Evolutionary conservation across 2,797 vertebrate genomes (phyloP), one percentile per base, ranked within the genome.

Genomic region (Neopelma chrysocephalum): DNA sequence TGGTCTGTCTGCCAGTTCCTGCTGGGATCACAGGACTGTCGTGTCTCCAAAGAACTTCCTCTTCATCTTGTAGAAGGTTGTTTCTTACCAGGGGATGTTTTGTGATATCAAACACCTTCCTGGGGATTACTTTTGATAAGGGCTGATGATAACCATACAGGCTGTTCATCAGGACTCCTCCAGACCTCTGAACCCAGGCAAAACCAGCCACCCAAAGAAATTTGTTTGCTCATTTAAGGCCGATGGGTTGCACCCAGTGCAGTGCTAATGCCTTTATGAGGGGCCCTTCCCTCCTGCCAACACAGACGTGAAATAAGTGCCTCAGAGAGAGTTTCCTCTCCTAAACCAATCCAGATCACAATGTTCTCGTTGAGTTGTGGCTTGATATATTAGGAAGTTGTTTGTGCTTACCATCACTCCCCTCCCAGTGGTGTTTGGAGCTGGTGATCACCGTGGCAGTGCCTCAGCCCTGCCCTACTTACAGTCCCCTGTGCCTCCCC

Each of bases 11-110:
- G 77, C 64, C 40, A 8, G 73, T 56, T 71, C 88, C 96, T 71
- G 81, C 83, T 95, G 95, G 90, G 91, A 93, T 95, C 91, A 93
- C 91, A 89, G 64, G 6, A 13, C 64, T 76, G 38, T 47, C 0
- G 1, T 6, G 25, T 69, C 89, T 94, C 92, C 84, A 14, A 47
- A 60, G 90, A 61, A 12, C 82, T 71, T 75, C 76, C 83, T 82
- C 48, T 66, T 38, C 68, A 8, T 58, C 78, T 10, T 7, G 27
- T 20, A 34, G 81, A 68, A 68, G 76, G 48, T 42, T 56, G 60
- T 82, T 82, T 62, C 82, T 81, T 17, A 4, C 32, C 70, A 11
- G 32, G 43, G 71, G 50, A 36, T 54, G 65, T 10, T 79, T 8
- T 3, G 40, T 32, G 73, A 7, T 82, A 8, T 15, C 62, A 42